Conservation (phyloP, 2,888 invertebrate species). For the Acronicta leporina region DNA sequence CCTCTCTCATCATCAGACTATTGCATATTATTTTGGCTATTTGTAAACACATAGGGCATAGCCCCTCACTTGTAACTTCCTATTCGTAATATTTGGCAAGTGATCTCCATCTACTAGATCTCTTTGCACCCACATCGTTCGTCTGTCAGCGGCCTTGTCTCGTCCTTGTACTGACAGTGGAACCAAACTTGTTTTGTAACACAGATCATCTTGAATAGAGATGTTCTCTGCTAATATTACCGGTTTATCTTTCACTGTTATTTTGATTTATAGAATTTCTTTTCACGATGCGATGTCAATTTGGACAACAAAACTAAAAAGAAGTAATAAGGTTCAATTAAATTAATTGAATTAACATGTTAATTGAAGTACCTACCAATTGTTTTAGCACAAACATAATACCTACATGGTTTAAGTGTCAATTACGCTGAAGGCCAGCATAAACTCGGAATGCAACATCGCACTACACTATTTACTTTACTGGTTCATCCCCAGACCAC, state of each 20-base stretch:
- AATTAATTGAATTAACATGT: neutral
- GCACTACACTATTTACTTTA: neutral
- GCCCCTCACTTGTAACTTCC: conserved; percentile 24
- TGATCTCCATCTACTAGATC: conserved; percentile 7
- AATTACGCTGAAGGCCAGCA: neutral
- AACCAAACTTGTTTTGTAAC: conserved; percentile 27
- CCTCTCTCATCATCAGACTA: conserved; percentile 47
- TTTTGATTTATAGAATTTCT: neutral
- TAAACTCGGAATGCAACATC: conserved; percentile 2
- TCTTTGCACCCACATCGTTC: conserved; percentile 15
- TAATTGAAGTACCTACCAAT: too few relatives aligned
- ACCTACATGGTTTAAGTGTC: too few relatives aligned
- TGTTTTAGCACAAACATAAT: too few relatives aligned
- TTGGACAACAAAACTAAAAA: too few relatives aligned
- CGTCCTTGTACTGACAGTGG: conserved; percentile 21
- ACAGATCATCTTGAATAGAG: neutral
- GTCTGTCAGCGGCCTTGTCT: conserved; percentile 17
- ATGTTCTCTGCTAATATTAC: neutral
- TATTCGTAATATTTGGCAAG: conserved; percentile 44
- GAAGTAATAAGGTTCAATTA: neutral
- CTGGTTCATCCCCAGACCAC: conserved; percentile 30
- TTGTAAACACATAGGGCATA: conserved; percentile 49
- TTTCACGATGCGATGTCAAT: too few relatives aligned
- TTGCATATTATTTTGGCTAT: conserved; percentile 35
- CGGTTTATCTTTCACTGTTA: neutral